phyloP scores from a whole-genome alignment of 2,797 vertebrate species.

The Chloroceryle inda region DNA sequence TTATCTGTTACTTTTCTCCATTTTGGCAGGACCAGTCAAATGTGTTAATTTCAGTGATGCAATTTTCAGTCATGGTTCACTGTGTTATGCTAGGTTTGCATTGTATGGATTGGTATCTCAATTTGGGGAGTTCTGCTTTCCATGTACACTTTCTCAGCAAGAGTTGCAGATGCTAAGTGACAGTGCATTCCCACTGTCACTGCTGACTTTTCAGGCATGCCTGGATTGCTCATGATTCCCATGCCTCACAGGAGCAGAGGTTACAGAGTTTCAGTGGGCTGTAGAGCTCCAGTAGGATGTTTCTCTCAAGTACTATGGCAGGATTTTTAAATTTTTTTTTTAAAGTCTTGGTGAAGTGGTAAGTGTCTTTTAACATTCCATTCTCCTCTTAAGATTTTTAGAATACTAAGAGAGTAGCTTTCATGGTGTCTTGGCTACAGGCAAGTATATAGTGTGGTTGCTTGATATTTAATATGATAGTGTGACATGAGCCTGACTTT shows the following conservation, averaged over 20 bases:
- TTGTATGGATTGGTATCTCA: not conserved
- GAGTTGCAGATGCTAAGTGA: not conserved
- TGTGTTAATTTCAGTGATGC: not conserved
- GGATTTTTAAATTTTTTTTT: not conserved
- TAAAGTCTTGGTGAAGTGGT: not conserved
- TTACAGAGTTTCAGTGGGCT: not conserved
- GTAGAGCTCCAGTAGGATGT: not conserved
- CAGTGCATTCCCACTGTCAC: not conserved
- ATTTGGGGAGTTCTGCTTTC: not conserved
- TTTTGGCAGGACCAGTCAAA: not conserved
- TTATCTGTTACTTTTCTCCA: not conserved
- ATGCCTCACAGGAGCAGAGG: not conserved
- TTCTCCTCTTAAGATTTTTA: not conserved
- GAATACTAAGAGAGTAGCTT: not conserved
- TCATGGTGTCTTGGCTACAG: not conserved
- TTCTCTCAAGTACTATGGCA: not conserved
- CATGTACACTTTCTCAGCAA: not conserved
- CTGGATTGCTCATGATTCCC: not conserved
- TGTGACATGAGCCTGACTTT: not conserved
- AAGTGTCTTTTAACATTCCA: not conserved
- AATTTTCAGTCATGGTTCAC: not conserved
- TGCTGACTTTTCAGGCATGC: conserved; percentile 34
- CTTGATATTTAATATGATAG: not conserved
- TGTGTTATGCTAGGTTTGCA: not conserved
- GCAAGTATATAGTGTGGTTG: not conserved